Conservation (phyloP, 2,113 vertebrate genomes). For the Myodes glareolus region DNA sequence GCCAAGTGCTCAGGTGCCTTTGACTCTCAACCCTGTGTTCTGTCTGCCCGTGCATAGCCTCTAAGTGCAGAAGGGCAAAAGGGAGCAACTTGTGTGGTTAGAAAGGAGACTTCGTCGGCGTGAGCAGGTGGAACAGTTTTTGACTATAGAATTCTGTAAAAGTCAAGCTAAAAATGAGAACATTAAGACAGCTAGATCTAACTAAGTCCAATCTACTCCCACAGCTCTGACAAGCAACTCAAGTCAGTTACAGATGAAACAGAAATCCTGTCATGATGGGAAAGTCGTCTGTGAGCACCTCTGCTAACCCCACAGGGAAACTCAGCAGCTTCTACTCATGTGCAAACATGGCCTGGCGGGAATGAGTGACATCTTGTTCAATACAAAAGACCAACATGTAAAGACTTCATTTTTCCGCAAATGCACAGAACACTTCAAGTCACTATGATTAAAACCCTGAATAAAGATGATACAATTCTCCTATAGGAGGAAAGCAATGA, state of each 20-base stretch:
- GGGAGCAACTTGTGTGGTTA: not conserved
- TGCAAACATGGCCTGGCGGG: fast-evolving
- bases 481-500: too few species aligned
- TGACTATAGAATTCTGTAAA: not conserved
- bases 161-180: not conserved
- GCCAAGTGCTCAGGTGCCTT: not conserved
- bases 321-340: too few species aligned
- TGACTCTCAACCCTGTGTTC: not conserved
- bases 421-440: not conserved
- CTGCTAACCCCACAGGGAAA: fast-evolving
- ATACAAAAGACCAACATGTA: not conserved
- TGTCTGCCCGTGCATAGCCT: not conserved
- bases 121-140: not conserved
- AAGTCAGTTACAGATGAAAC: not conserved
- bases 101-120: not conserved
- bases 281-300: not conserved
- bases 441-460: not conserved
- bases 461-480: not conserved
- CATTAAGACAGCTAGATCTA: not conserved
- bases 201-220: not conserved
- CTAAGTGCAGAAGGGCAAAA: not conserved
- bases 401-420: not conserved
- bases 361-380: not conserved
- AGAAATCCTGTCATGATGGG: not conserved
- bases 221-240: not conserved